Evolutionary conservation across 2,113 vertebrate species (phyloP), one percentile per base, ranked within the genome.

Genomic region (Mastomys coucha): DNA sequence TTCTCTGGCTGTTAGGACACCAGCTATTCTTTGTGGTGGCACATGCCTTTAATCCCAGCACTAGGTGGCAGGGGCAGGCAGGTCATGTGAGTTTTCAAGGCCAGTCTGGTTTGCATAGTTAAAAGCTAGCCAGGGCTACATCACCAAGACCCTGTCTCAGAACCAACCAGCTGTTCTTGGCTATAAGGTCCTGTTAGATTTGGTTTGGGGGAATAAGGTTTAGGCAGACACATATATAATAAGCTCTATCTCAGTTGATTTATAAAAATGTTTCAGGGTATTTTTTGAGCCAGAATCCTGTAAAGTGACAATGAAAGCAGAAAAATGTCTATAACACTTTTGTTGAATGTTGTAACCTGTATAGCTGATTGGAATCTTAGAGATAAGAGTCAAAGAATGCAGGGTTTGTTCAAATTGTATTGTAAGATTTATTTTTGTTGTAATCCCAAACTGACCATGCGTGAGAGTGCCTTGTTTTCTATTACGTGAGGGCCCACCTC

Each of bases 321-420:
- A 85, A 93, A 58, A 75, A 45, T 11, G 4, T 33, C 53, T 26
- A 2, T 86, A 31, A n/a, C 88, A 31, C 92, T 77, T 92, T 45
- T 76, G 65, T 82, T 95, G 65, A 60, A 3, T 53, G 51, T 49
- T 51, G 1, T 19, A 51, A 28, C 75, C 28, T 26, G 85, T 53
- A 91, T 45, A 73, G 51, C 28, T 58, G 36, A 56, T 91, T 94
- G 56, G 39, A 76, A 49, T 77, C 42, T 93, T 81, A 65, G 77
- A 88, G 78, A 42, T 49, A n/a, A 28, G 39, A 69, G 49, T 78
- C 76, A 70, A 69, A 82, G 31, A 12, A 75, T 24, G 36, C 2
- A 3, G 42, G 82, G 16, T 88, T 94, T 49, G 72, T 96, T 76
- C 39, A 17, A 49, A 53, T 91, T 53, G 49, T 80, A 28, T 39